Evolutionary conservation across 2,113 vertebrate genomes (phyloP), one percentile per base, ranked within the genome.

Genomic region (Rhagologus leucostigma): DNA sequence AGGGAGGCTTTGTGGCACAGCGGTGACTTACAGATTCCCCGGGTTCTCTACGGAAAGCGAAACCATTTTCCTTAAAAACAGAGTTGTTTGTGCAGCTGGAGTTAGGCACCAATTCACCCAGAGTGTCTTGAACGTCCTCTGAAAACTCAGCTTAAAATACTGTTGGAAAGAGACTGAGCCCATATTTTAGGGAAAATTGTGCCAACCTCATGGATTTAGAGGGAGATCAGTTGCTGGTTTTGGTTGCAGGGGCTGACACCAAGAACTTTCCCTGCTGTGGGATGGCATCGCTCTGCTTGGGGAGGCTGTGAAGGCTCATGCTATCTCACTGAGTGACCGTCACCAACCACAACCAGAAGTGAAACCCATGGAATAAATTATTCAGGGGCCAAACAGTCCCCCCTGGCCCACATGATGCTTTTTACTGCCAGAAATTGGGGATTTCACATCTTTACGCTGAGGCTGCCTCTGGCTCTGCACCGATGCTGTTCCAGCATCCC

Each of bases 361-460:
- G 37, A 71, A 74, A 89, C 13, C 53, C 24, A 0, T 1, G 1
- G 14, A 27, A 65, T 76, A 12, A 77, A 77, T 88, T 30, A 49
- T 68, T 88, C 41, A 49, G 44, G 33, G 44, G 5, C 9, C 1
- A 9, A 32, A 56, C 30, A 18, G 10, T 42, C 13, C 10, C 15
- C 17, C 15, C 30, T 44, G 6, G 2, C 57, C 67, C 3, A 0
- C 17, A 6, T 0, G 2, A 56, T 3, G 6, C 10, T 35, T 86
- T 90, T 69, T 56, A 12, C 71, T 63, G 21, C 30, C 68, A 44
- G 21, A 59, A 69, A 50, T 7, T 1, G 9, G 10, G 20, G 7
- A 1, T 35, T 76, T 73, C 4, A 0, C 14, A 1, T 46, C 75
- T 75, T 57, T 19, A 9, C 1, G 0, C 53, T 1, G 3, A 76